A percentile compares a stretch with the other conserved stretches of the same genome.
phyloP scores from a whole-genome alignment of 2,888 invertebrate genomes.

The Cremastobaeus sp. region DNA sequence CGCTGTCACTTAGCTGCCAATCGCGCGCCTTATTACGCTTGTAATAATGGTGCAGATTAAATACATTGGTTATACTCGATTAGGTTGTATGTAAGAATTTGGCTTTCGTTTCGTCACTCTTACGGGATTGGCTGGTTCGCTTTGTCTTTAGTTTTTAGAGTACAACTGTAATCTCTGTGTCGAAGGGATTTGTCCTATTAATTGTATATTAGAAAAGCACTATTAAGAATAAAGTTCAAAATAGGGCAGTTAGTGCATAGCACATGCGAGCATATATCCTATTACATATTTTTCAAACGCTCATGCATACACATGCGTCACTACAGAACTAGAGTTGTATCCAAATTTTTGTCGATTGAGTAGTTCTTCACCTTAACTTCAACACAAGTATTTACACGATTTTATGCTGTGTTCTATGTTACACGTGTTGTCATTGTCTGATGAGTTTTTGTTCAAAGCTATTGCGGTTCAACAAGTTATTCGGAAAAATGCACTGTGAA shows the following conservation, averaged over 20 bases:
- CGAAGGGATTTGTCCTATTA: constrained; percentile 28
- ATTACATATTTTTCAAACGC: constrained; percentile 69
- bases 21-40: constrained; percentile 3
- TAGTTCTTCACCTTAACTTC: not conserved
- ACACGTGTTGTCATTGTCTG: constrained; percentile 3
- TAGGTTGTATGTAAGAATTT: not conserved
- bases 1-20: constrained; percentile 29
- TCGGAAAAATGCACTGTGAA: too few species aligned
- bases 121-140: too few species aligned
- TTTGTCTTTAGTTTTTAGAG: too few species aligned
- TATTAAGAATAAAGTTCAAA: constrained; percentile 61
- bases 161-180: too few species aligned
- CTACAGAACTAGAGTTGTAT: constrained; percentile 68
- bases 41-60: constrained; percentile 16
- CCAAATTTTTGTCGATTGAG: constrained; percentile 44
- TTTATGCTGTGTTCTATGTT: not conserved
- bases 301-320: constrained; percentile 76
- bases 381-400: constrained; percentile 22
- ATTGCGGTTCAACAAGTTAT: too few species aligned
- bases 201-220: constrained; percentile 54
- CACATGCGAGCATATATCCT: constrained; percentile 74
- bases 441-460: too few species aligned
- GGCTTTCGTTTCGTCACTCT: too few species aligned
- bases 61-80: not conserved
- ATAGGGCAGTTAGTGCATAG: constrained; percentile 73